These are phyloP conservation scores for Tachina grossa DNA, from an alignment of 2,888 invertebrate species.

Conservation along the genomic window DNA sequence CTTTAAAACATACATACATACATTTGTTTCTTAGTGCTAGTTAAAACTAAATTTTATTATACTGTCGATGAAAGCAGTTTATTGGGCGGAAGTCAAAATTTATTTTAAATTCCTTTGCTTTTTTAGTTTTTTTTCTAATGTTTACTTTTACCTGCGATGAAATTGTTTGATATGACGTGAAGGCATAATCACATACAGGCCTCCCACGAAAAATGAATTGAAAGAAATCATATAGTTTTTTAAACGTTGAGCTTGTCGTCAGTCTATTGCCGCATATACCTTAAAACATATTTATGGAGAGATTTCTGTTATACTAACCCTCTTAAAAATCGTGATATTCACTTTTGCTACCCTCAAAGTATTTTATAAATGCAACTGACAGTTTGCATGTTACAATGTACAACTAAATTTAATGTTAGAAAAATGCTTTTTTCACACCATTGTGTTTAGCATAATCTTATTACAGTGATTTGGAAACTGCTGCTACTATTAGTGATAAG, in stretches of 20 bases:
- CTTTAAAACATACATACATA: not conserved
- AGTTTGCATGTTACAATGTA: slow-evolving; percentile 32
- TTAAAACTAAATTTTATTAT: slow-evolving; percentile 57
- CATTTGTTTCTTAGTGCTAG: not conserved
- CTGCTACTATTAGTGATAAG: not conserved
- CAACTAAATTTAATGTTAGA: slow-evolving; percentile 41
- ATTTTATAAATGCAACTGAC: slow-evolving; percentile 37
- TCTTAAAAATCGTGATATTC: not conserved
- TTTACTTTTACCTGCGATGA: slow-evolving; percentile 44
- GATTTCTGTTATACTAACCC: not conserved
- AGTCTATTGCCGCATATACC: not conserved
- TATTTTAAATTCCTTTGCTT: slow-evolving; percentile 47
- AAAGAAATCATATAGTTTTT: not conserved
- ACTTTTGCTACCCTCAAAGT: slow-evolving; percentile 26
- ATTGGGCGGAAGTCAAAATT: slow-evolving; percentile 63
- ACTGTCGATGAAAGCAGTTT: slow-evolving; percentile 66
- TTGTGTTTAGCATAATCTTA: slow-evolving; percentile 48
- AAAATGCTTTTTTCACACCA: slow-evolving; percentile 27
- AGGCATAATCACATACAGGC: slow-evolving; percentile 5
- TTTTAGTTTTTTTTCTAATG: slow-evolving; percentile 19
- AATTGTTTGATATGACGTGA: slow-evolving; percentile 51
- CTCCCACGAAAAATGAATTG: not conserved
- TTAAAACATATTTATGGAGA: not conserved
- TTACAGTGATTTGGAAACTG: slow-evolving; percentile 32
- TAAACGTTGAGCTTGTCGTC: not conserved